Evolutionary conservation across 2,888 invertebrate genomes (phyloP).

Genomic region (Troilus luridus): DNA sequence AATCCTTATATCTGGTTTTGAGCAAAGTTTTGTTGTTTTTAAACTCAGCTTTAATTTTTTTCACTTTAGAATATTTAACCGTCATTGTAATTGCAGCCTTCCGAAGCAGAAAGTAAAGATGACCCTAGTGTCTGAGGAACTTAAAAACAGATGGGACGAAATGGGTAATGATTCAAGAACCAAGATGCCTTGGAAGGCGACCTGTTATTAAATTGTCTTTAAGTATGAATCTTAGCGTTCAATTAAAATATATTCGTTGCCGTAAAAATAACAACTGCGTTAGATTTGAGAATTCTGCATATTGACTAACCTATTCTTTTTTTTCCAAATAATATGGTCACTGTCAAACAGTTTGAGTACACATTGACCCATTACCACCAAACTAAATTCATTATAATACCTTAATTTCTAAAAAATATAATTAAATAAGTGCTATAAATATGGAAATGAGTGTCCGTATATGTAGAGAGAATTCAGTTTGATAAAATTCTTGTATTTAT

Average conservation of each 20-base stretch:
- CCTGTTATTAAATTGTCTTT: slow-evolving; percentile 1
- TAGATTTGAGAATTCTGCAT: background rate
- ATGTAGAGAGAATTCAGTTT: background rate
- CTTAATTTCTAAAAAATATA: no score
- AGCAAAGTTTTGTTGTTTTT: no score
- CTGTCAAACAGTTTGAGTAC: no score
- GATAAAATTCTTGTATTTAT: background rate
- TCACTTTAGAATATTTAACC: background rate
- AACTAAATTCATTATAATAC: no score
- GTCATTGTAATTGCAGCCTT: background rate
- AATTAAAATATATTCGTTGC: slow-evolving; percentile 1
- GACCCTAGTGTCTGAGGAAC: background rate
- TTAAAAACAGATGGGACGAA: slow-evolving; percentile 38
- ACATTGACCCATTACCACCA: no score
- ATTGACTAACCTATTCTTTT: background rate
- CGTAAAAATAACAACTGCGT: background rate
- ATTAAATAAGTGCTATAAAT: no score
- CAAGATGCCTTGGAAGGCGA: slow-evolving; percentile 39
- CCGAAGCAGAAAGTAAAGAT: slow-evolving; percentile 46
- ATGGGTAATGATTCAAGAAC: slow-evolving; percentile 37
- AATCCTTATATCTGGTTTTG: no score
- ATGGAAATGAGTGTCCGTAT: no score
- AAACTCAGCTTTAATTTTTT: no score
- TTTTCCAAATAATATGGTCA: background rate
- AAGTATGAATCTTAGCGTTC: background rate